Evolutionary conservation across 2,888 invertebrate species (phyloP), one percentile per base, ranked within the genome.

Genomic region (Volucella bombylans): DNA sequence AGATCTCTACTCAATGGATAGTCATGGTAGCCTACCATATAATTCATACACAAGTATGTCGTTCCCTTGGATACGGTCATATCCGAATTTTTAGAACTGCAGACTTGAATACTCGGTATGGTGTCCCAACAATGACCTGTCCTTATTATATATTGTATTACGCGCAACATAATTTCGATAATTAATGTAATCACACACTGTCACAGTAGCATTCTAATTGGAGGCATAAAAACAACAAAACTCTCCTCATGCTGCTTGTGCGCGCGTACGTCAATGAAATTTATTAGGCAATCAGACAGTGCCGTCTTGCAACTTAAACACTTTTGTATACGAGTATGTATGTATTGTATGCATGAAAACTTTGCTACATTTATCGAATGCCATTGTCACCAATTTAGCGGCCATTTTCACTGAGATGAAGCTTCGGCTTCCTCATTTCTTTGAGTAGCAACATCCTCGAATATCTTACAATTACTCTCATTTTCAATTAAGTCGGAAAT

Each of bases 361-460:
- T 31, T 31, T 6, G 1, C 31, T 18, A 47, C 23, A 41, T 39
- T n/a, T 14, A 49, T 49, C 61, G 31, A 38, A 23, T 61, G 72
- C 43, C 49, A 79, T 79, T 79, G 65, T 72, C 79, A 82, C 62
- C 82, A 83, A 82, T 83, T 73, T 80, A 68, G 73, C 68, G 64
- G 39, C 50, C 72, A 68, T 73, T 68, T n/a, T 67, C 14, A 79
- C 12, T 52, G 45, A 69, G 43, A 12, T n/a, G 49, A 47, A 62
- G 62, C 71, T 74, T 64, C 49, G 50, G 80, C 49, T 81, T 85
- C 81, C 85, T 85, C 72, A 85, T 85, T 81, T 81, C 81, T 77
- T 85, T 77, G 76, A 85, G 81, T 77, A 67, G 72, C 81, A 85
- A 85, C 85, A 85, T 85, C 85, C 85, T 85, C 85, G 55, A 85